These are phyloP conservation scores for Alexandromys fortis DNA, from an alignment of 2,113 vertebrate species.

Conservation along the genomic window DNA sequence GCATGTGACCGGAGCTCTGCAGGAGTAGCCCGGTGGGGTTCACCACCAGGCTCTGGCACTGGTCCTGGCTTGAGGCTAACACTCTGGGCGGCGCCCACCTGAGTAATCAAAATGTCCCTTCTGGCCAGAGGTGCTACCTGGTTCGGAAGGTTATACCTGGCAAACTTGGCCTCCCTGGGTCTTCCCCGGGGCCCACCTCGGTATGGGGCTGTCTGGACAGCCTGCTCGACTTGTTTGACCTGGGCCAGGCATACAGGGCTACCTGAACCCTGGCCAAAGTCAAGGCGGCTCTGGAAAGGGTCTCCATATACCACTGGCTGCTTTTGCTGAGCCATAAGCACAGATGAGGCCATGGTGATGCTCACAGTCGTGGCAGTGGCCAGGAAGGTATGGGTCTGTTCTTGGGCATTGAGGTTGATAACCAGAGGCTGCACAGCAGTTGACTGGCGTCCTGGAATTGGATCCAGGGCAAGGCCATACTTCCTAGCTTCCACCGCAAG, in stretches of 20 bases:
- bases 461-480: constrained; percentile 93
- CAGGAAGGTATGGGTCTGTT: constrained; percentile 91
- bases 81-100: constrained; percentile 87
- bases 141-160: constrained; percentile 93
- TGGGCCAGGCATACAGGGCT: constrained; percentile 95
- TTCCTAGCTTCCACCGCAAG: constrained; percentile 94
- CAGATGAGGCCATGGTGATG: constrained; percentile 92
- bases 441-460: constrained; percentile 90
- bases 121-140: constrained; percentile 90
- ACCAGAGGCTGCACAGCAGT: constrained; percentile 95
- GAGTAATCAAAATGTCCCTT: constrained; percentile 92
- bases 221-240: constrained; percentile 89
- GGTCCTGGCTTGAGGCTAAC: constrained; percentile 89
- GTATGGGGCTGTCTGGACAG: constrained; percentile 81
- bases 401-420: constrained; percentile 97
- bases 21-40: constrained; percentile 89
- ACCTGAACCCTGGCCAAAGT: constrained; percentile 94
- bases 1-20: constrained; percentile 93
- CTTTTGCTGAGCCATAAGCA: constrained; percentile 94
- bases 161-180: constrained; percentile 93
- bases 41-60: constrained; percentile 85
- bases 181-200: constrained; percentile 87
- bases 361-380: constrained; percentile 91
- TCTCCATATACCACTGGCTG: constrained; percentile 95
- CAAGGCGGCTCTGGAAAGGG: constrained; percentile 95